Evolutionary conservation across 2,797 vertebrate species (phyloP), one percentile per base, ranked within the genome.

Genomic region (Acanthis flammea): DNA sequence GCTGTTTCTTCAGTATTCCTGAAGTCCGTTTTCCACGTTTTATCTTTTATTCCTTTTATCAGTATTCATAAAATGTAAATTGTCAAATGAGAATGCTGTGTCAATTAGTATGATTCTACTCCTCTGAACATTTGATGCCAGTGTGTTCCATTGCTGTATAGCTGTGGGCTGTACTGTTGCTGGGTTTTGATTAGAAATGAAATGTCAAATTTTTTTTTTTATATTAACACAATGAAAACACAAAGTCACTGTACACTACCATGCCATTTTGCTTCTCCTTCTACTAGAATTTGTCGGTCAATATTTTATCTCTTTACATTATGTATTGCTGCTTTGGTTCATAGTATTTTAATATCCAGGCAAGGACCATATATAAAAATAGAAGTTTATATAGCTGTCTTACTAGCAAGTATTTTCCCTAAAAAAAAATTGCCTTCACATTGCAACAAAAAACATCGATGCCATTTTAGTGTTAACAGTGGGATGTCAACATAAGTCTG

Each of bases 401-500:
- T 73, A 44, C 15, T 74, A 10, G 25, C 10, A 61, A 76, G 45
- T 87, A 48, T 70, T 87, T 86, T 81, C 18, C 22, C 39, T 78
- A 55, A 76, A 81, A 87, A 28, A 47, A 68, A 51, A 8, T 82
- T 79, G 4, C 73, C 31, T 79, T 75, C 44, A 51, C 41, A 57
- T 77, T 75, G 24, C 48, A 62, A 62, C 21, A 78, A 66, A 87
- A n/a, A 14, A 35, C 15, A 41, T 44, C 0, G 1, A 11, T 83
- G 63, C 13, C 27, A 53, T 50, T 75, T 41, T 24, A 55, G 23
- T 54, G 23, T 57, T 81, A 89, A 25, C 39, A 75, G 8, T 60
- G 10, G 19, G 24, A 2, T 7, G 0, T 88, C 65, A 48, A n/a
- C 0, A 2, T 47, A 60, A 78, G n/a, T 63, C 24, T 84, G 68